These are phyloP conservation scores for Stenodera caucasica DNA, from an alignment of 2,888 invertebrate species.

Conservation along the genomic window DNA sequence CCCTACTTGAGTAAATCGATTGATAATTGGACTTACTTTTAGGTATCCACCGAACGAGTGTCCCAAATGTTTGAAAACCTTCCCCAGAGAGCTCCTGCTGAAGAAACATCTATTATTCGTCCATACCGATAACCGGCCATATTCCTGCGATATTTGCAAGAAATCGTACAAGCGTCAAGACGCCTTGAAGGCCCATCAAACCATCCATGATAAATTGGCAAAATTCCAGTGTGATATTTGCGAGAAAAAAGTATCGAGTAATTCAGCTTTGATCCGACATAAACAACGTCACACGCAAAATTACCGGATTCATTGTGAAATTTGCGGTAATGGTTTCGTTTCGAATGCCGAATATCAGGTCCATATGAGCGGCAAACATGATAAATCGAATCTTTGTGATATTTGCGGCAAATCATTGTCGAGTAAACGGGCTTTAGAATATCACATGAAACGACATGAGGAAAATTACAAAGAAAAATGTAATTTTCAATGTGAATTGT, in stretches of 20 bases:
- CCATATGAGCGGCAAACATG: not conserved
- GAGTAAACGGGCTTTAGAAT: not conserved
- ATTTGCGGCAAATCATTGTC: not conserved
- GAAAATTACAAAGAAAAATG: not conserved
- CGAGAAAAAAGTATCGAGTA: slow-evolving; percentile 57
- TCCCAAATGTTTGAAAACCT: no score
- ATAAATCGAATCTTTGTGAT: not conserved
- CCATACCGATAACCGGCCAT: slow-evolving; percentile 13
- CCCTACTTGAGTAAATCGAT: no score
- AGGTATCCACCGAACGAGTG: no score
- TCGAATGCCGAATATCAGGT: slow-evolving; percentile 40
- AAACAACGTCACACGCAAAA: slow-evolving; percentile 59
- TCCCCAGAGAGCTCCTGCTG: not conserved
- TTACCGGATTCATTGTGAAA: slow-evolving; percentile 57
- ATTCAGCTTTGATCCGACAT: slow-evolving; percentile 54
- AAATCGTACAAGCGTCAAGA: slow-evolving; percentile 33
- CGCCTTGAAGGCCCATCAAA: slow-evolving; percentile 29
- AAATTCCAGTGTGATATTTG: slow-evolving; percentile 58
- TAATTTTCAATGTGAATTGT: slow-evolving; percentile 14
- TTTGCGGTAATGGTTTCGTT: slow-evolving; percentile 40
- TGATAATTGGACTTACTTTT: no score
- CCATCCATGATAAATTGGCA: slow-evolving; percentile 18
- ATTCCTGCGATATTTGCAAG: slow-evolving; percentile 5
- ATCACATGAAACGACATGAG: not conserved
- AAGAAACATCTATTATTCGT: not conserved